Base-by-base conservation (phyloP, 2,797 vertebrate species). In the Uromys caudimaculatus region DNA sequence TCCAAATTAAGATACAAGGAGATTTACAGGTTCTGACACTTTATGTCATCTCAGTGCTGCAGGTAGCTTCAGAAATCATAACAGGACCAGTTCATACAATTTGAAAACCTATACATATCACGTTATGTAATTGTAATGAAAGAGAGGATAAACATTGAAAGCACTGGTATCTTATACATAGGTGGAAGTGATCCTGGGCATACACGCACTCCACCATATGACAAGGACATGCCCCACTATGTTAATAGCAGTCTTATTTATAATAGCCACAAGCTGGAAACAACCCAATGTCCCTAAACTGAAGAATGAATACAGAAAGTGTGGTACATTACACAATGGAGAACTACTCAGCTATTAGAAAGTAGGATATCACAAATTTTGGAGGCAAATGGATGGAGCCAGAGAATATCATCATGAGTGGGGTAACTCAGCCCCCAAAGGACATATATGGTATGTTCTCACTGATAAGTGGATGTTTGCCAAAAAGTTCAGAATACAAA, bases 1-100 rank as follows among this genome's bases (percentile, higher is more conserved):
- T 94, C 60, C 23, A 69, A 79, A 90, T 19, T 95, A 90, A 79
- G 52, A 54, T 24, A 44, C 38, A 81, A 92, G 35, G 50, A 95
- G 4, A 64, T 27, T 92, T 91, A 44, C 44, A n/a, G 8, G 76
- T 93, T 11, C 23, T 3, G 58, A 47, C 14, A n/a, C 79, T n/a
- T 69, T 86, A 67, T 87, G 17, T 54, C 16, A 41, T 75, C 12
- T 83, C 79, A 77, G 23, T 21, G 1, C 13, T 60, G 7, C 47
- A 41, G 90, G 85, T 13, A 76, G 44, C 1, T 76, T 95, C 17
- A 81, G 77, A 91, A 92, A 77, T 5, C 3, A 11, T 76, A 89
- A 76, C 5, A 58, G 58, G 27, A 77, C 21, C 69, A 16, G 69
- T 50, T 62, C 10, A 41, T 90, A 41, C 9, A 35, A 35, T 60